Conservation (phyloP, 2,797 vertebrate genomes). For the Octomys mimax region DNA sequence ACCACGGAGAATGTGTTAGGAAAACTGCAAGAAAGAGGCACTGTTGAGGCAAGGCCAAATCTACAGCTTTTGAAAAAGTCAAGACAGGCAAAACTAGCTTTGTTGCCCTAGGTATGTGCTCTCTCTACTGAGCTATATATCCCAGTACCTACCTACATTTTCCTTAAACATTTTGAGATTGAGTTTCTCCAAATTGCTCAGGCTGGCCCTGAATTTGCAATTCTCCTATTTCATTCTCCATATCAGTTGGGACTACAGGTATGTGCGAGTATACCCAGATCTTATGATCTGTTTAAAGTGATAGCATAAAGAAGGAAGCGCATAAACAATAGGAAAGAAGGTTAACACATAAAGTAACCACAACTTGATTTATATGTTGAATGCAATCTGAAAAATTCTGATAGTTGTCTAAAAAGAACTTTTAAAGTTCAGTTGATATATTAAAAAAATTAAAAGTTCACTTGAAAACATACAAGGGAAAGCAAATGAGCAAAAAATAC, state of each 20-base stretch:
- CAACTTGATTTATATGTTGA: neutral
- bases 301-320: too few species aligned
- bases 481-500: slow-evolving; percentile 2
- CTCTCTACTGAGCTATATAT: neutral
- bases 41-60: neutral
- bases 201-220: neutral
- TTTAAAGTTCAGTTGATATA: neutral
- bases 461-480: neutral
- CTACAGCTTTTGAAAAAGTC: slow-evolving; percentile 41
- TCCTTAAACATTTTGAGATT: neutral
- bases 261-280: too few species aligned
- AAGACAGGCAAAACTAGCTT: slow-evolving; percentile 21
- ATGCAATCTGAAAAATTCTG: neutral
- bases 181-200: neutral
- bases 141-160: neutral
- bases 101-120: neutral
- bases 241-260: neutral
- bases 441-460: too few species aligned
- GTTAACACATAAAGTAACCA: neutral
- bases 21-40: neutral
- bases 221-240: neutral
- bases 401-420: neutral
- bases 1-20: slow-evolving; percentile 16
- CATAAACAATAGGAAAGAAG: neutral
- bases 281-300: too few species aligned